A percentile compares a stretch with the other conserved stretches of the same genome.
Evolutionary conservation across 1,140 invertebrate genomes (phyloP).

Genomic region (Cydia splendana): DNA sequence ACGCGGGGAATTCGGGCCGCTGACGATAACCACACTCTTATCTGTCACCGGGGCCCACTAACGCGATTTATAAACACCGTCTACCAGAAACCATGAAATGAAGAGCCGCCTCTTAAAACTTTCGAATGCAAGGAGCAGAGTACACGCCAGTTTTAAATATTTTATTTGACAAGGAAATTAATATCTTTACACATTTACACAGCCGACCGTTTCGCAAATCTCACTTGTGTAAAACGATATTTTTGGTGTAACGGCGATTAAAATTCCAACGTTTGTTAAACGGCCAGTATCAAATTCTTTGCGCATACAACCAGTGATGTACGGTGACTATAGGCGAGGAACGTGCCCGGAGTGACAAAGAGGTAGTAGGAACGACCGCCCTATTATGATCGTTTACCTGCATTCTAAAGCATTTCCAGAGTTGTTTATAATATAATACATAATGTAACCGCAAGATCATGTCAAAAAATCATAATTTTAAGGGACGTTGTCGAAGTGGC

Average conservation of each 20-base stretch:
- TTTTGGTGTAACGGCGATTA: conserved; percentile 42
- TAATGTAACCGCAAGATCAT: conserved; percentile 29
- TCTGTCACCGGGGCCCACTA: conserved; percentile 48
- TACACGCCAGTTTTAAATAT: not conserved
- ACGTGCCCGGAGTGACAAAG: conserved; percentile 61
- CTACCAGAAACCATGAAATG: conserved; percentile 16
- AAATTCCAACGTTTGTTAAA: conserved; percentile 56
- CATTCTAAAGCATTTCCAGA: conserved; percentile 44
- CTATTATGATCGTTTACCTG: conserved; percentile 60
- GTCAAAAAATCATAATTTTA: conserved; percentile 34
- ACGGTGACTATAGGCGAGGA: conserved; percentile 43
- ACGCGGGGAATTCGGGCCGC: conserved; percentile 50
- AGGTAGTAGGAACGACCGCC: conserved; percentile 41
- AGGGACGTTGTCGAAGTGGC: not conserved
- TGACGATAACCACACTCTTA: conserved; percentile 64
- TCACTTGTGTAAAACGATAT: conserved; percentile 30
- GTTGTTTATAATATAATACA: conserved; percentile 33
- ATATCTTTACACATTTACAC: conserved; percentile 11
- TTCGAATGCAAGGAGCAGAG: not conserved
- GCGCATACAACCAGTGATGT: conserved; percentile 55
- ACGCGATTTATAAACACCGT: conserved; percentile 48
- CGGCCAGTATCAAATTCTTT: conserved; percentile 55
- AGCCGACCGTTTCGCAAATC: conserved; percentile 22
- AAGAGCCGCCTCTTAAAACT: not conserved
- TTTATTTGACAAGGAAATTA: not conserved